Evolutionary conservation across 2,113 vertebrate species (phyloP), one percentile per base, ranked within the genome.

Genomic region (Rhabdornis inornatus): DNA sequence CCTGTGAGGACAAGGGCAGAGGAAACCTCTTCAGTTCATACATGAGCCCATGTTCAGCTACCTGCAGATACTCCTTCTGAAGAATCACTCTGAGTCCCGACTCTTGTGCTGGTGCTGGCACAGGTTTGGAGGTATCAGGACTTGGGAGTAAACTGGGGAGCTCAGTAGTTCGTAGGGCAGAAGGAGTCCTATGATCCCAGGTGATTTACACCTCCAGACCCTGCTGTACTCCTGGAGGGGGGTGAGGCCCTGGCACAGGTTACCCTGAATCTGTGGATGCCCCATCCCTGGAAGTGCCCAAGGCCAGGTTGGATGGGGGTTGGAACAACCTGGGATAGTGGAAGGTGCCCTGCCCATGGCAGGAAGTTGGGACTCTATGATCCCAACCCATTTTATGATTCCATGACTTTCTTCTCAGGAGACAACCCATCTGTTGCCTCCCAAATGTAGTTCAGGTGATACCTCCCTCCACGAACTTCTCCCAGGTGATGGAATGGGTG

Each of bases 31-130:
- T 16, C 0, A 3, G 6, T 19, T 56, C 42, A 5, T 16, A 5
- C 11, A 12, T 0, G 1, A 13, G 19, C 9, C 14, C 15, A 2
- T 6, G 5, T 17, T 33, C 57, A 40, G 21, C 35, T 82, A 3
- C 57, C 18, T 85, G 45, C 31, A 70, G 28, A 47, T 66, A 55
- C 10, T 52, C 27, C 21, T 21, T 19, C 44, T 63, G 65, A 63
- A 45, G 28, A 77, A 31, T 42, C 11, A 7, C 13, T n/a, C 23
- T 8, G 21, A 53, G 13, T 72, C 20, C 37, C 11, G 14, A 9
- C 7, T 28, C 27, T 42, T 20, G 35, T 56, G 31, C 21, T 76
- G 9, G 8, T 9, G 1, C 16, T 81, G 61, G 45, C 20, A 27
- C n/a, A 45, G 30, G 35, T 22, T 40, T 53, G n/a, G 47, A 75